Evolutionary conservation across 1,140 invertebrate genomes (phyloP).

Genomic region (Pissodes strobi): DNA sequence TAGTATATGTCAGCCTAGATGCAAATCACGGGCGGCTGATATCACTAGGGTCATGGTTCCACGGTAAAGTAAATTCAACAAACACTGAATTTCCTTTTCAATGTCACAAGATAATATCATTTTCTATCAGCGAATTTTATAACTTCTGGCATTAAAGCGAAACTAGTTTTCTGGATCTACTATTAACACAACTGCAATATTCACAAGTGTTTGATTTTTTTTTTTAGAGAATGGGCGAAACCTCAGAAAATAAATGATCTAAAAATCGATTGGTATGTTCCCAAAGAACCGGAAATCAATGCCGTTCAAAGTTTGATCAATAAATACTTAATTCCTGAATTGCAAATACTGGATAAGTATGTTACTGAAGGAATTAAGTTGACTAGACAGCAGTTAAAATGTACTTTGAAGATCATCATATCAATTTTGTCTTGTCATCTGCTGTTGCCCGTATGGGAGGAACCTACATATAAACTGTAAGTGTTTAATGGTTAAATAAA

Average conservation of each 20-base stretch:
- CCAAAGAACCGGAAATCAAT: constrained; percentile 69
- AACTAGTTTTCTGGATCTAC: not conserved
- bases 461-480: constrained; percentile 62
- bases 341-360: constrained; percentile 61
- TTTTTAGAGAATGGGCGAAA: constrained; percentile 77
- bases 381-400: constrained; percentile 54
- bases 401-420: constrained; percentile 56
- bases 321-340: constrained; percentile 64
- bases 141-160: not conserved
- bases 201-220: too few species aligned
- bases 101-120: too few species aligned
- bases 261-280: constrained; percentile 77
- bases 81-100: too few species aligned
- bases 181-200: too few species aligned
- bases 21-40: too few species aligned
- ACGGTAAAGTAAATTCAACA: too few species aligned
- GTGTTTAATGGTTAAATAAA: too few species aligned
- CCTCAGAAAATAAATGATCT: constrained; percentile 68
- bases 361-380: constrained; percentile 53
- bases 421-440: constrained; percentile 62
- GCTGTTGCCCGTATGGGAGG: constrained; percentile 66
- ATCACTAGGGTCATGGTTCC: too few species aligned
- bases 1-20: not conserved
- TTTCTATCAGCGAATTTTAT: too few species aligned
- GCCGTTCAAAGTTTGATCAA: constrained; percentile 68